Conservation (phyloP, 2,797 vertebrate species). For the Poliocrania exsul region DNA sequence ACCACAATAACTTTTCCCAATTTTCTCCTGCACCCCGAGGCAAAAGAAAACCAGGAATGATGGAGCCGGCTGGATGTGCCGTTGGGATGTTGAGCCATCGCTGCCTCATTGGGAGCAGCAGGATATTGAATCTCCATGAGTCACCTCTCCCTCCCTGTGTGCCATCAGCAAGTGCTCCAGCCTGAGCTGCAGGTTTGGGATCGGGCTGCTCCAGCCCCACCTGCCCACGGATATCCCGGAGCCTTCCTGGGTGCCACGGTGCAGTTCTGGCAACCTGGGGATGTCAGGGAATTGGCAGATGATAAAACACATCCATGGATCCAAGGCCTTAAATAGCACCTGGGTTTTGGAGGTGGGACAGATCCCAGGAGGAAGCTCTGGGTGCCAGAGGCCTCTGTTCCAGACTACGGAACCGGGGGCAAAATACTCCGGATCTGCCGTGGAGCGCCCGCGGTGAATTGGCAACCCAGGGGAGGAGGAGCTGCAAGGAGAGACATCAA, state of each 20-base stretch:
- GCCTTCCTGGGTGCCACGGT: fast-evolving
- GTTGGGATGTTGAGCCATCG: not conserved
- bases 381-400: not conserved
- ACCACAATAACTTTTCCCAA: not conserved
- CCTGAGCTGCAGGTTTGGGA: conserved; percentile 16
- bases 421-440: fast-evolving
- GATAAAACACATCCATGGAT: not conserved
- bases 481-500: not conserved
- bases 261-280: not conserved
- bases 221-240: not conserved
- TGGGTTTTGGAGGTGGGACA: not conserved
- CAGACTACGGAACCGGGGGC: not conserved
- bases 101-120: not conserved
- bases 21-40: not conserved
- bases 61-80: not conserved
- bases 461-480: not conserved
- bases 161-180: not conserved
- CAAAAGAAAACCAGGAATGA: not conserved
- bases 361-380: not conserved
- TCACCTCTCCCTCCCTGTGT: conserved; percentile 33
- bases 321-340: not conserved
- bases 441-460: not conserved
- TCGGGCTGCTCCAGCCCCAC: not conserved
- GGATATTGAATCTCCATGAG: not conserved
- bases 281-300: not conserved